Evolutionary conservation across 2,113 vertebrate species (phyloP).

Genomic region (Phocoena phocoena): DNA sequence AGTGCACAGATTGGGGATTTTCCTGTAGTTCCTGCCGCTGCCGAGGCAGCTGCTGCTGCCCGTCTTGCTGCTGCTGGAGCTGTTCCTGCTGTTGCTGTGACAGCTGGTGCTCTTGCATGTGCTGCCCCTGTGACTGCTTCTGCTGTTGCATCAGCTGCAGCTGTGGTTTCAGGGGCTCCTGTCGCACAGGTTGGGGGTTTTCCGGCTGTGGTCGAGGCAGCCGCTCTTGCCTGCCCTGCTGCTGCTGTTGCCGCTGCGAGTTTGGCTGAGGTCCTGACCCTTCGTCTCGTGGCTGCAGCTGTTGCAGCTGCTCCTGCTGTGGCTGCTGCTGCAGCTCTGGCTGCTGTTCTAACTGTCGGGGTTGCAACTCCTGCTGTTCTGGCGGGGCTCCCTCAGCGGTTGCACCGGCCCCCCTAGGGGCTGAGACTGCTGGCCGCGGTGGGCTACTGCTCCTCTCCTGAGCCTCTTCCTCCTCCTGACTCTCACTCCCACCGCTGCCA

Average conservation of each 20-base stretch:
- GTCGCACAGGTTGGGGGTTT: background rate
- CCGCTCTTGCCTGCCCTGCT: background rate
- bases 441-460: slow-evolving; percentile 12
- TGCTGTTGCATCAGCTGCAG: background rate
- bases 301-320: background rate
- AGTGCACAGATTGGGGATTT: background rate
- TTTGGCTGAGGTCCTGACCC: background rate
- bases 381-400: background rate
- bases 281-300: background rate
- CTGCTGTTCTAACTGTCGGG: background rate
- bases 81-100: background rate
- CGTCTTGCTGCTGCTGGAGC: background rate
- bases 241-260: background rate
- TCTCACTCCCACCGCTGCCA: slow-evolving; percentile 45
- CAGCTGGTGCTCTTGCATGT: background rate
- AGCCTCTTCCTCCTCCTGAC: slow-evolving; percentile 60
- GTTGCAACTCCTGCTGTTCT: background rate
- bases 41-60: background rate
- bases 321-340: background rate
- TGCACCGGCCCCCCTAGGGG: background rate
- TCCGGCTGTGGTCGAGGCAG: background rate
- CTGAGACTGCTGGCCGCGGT: background rate
- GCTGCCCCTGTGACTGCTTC: background rate
- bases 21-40: background rate
- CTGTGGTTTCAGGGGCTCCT: background rate